Conservation (phyloP, 2,888 invertebrate genomes). For the Phorcus lineatus region DNA sequence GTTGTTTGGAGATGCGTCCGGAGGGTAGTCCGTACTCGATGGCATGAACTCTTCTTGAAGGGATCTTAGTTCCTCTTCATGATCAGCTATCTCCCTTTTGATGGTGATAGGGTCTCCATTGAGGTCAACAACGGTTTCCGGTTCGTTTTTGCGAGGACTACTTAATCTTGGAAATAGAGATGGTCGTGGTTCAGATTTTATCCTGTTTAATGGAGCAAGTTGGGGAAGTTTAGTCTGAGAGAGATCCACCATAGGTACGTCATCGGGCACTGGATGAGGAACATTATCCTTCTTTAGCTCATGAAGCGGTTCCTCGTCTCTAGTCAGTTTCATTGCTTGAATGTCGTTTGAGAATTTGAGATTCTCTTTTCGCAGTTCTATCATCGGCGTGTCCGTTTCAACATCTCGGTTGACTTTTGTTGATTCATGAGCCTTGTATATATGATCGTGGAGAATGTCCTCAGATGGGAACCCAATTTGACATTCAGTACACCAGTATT, state of each 20-base stretch:
- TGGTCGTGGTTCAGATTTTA: background rate
- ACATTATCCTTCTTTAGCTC: too few relatives aligned
- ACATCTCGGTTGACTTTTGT: background rate
- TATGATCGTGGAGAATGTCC: slow-evolving; percentile 53
- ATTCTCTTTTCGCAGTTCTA: background rate
- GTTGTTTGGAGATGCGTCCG: background rate
- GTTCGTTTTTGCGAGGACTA: background rate
- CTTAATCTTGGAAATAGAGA: background rate
- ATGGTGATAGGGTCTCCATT: background rate
- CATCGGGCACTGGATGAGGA: background rate
- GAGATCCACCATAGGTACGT: background rate
- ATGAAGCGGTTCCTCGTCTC: background rate
- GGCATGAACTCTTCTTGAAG: slow-evolving; percentile 2
- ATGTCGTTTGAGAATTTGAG: background rate
- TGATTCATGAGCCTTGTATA: slow-evolving; percentile 50
- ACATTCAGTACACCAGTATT: slow-evolving; percentile 66
- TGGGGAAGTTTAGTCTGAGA: background rate
- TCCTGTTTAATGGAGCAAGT: background rate
- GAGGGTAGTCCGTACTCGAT: background rate
- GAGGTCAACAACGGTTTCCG: background rate
- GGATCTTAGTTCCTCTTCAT: background rate
- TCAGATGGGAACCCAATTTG: slow-evolving; percentile 60
- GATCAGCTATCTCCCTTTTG: background rate
- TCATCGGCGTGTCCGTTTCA: background rate
- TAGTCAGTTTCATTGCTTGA: background rate